Conservation (phyloP, 2,797 vertebrate species). For the Sarcoramphus papa region DNA sequence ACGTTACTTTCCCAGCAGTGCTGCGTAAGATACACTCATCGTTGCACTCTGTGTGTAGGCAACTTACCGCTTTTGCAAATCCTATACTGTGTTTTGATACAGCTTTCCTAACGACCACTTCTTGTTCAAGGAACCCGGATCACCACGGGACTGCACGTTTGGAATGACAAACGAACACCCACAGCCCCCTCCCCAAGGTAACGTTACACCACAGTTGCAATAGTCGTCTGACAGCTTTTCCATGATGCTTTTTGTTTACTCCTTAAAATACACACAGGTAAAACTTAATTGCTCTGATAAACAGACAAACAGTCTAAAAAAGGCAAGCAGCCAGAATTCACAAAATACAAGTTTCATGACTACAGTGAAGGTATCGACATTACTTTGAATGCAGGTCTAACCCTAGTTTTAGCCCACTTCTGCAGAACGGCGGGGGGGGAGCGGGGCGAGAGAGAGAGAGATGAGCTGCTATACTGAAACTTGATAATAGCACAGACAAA, state of each 20-base stretch:
- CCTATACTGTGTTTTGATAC: neutral
- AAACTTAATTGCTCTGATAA: neutral
- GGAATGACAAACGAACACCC: rapidly evolving
- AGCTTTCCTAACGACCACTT: neutral
- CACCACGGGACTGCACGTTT: rapidly evolving
- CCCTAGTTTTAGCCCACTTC: neutral
- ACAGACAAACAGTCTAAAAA: neutral
- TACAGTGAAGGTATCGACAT: rapidly evolving
- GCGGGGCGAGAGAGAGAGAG: neutral
- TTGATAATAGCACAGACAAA: neutral
- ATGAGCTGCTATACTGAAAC: neutral
- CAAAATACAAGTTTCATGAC: neutral
- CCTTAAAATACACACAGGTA: neutral
- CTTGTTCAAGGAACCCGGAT: neutral
- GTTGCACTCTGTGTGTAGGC: neutral
- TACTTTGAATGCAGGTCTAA: neutral
- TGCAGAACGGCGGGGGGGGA: neutral
- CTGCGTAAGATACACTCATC: neutral
- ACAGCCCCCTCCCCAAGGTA: neutral
- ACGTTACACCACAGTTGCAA: rapidly evolving
- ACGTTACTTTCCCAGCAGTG: neutral
- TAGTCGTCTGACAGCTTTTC: neutral
- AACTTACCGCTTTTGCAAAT: neutral
- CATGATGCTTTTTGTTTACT: rapidly evolving
- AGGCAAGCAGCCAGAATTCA: neutral